phyloP scores from a whole-genome alignment of 2,888 invertebrate genomes.

The Drosophila greeni region DNA sequence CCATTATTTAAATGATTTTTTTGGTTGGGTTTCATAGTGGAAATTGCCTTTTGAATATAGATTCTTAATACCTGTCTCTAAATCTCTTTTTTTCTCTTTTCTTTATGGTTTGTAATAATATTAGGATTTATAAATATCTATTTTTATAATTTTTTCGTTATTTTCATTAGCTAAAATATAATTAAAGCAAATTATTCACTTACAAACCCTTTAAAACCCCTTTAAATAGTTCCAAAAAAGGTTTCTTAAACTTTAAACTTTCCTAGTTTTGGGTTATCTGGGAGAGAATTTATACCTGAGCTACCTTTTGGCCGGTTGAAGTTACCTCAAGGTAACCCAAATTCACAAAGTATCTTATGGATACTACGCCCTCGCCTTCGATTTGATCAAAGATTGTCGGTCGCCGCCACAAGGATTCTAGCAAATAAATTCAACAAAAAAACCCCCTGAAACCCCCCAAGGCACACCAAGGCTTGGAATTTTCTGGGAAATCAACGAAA shows the following conservation, averaged over 20 bases:
- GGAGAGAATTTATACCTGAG: slow-evolving; percentile 7
- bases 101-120: slow-evolving; percentile 1
- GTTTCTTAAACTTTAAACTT: slow-evolving; percentile 5
- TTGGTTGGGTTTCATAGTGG: slow-evolving; percentile 1
- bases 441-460: slow-evolving; percentile 12
- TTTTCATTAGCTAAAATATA: too few relatives aligned
- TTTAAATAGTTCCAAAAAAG: background rate
- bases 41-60: slow-evolving; percentile 25
- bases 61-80: slow-evolving; percentile 26
- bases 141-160: too few relatives aligned
- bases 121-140: too few relatives aligned
- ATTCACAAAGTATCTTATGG: slow-evolving; percentile 26
- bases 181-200: background rate
- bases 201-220: too few relatives aligned
- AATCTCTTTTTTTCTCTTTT: slow-evolving; percentile 5
- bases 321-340: slow-evolving; percentile 17
- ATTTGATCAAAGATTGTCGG: slow-evolving; percentile 39
- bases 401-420: slow-evolving; percentile 33
- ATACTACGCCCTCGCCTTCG: slow-evolving; percentile 14
- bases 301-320: background rate
- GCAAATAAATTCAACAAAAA: slow-evolving; percentile 28
- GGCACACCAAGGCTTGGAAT: slow-evolving; percentile 7
- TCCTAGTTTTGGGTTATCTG: slow-evolving; percentile 2
- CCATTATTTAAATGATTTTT: slow-evolving; percentile 31
- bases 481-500: slow-evolving; percentile 40